Conservation (phyloP, 2,888 invertebrate species). For the Zygothrica quintamaculata region DNA sequence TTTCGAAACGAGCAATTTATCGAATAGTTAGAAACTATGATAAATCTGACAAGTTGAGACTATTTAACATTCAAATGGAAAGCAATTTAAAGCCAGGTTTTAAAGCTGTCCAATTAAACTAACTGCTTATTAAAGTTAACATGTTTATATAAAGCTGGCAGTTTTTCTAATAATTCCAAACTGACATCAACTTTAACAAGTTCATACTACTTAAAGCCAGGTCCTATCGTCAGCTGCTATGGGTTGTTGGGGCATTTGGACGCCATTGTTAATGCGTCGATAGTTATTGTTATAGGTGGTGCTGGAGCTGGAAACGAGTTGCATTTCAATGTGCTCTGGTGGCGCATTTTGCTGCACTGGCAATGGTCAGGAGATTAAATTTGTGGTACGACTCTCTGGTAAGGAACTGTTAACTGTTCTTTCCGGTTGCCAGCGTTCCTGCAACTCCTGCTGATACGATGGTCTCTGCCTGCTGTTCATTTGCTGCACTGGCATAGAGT, state of each 20-base stretch:
- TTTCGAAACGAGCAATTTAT: too few species aligned
- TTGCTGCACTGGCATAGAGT: conserved; percentile 61
- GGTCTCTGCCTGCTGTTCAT: conserved; percentile 39
- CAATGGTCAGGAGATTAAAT: conserved; percentile 67
- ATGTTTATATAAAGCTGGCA: neutral
- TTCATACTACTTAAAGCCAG: conserved; percentile 83
- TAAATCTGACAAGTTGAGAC: too few species aligned
- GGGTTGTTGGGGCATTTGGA: neutral
- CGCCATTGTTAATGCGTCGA: conserved; percentile 51
- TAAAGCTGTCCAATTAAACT: too few species aligned
- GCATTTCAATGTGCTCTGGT: conserved; percentile 56
- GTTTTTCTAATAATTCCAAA: neutral
- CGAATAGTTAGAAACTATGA: too few species aligned
- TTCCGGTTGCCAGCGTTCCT: conserved; percentile 53
- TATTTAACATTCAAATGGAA: neutral
- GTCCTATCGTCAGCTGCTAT: conserved; percentile 71
- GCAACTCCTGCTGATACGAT: conserved; percentile 62
- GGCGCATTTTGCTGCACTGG: conserved; percentile 19
- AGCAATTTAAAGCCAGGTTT: neutral
- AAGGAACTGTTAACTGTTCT: conserved; percentile 22
- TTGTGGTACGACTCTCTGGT: conserved; percentile 45
- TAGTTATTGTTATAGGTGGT: conserved; percentile 63
- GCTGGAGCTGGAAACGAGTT: conserved; percentile 46
- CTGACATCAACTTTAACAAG: conserved; percentile 38
- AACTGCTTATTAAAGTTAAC: too few species aligned